Base-by-base conservation (phyloP, 2,113 vertebrate species). In the Tychaedon coryphoeus region DNA sequence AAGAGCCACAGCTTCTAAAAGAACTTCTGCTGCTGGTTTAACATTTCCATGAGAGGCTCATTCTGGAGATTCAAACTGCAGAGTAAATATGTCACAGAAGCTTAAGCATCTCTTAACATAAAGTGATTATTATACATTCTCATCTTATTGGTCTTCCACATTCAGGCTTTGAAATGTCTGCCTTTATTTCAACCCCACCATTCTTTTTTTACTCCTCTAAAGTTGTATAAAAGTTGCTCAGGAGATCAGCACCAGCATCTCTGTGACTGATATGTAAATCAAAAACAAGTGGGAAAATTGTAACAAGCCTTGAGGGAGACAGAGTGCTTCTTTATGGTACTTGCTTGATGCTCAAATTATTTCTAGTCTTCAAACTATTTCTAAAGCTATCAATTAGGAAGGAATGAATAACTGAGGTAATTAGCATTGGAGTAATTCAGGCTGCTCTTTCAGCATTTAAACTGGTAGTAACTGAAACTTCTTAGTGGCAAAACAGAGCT, bases 111-210 rank as follows among this genome's bases (percentile, higher is more conserved):
- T 83, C 57, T 88, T 69, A 76, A 79, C 57, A 45, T 78, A 86
- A 95, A 88, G 33, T 54, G 69, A 80, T 90, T 76, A 79, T 89
- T 95, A 65, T 34, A 73, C 47, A 61, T 48, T 66, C 67, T 76
- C 54, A 0, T 61, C 31, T 79, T 85, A 65, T 24, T 92, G 83
- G 79, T 91, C 69, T 88, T 20, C 25, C 38, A 26, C 28, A 80
- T 42, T 64, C 65, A 78, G 69, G 12, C 88, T 96, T 96, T 94
- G 90, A 96, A 96, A 72, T 57, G n/a, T 14, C 45, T 91, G 54
- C 29, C 66, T 93, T 95, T 86, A 86, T 90, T 90, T 71, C 57
- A 88, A 70, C 76, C 61, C 53, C 29, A 38, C 17, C 15, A 70
- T 66, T 40, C 45, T 47, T 85, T 81, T 91, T 73, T 67, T 9